Evolutionary conservation across 2,888 invertebrate species (phyloP).

Genomic region (Octodonta nipae): DNA sequence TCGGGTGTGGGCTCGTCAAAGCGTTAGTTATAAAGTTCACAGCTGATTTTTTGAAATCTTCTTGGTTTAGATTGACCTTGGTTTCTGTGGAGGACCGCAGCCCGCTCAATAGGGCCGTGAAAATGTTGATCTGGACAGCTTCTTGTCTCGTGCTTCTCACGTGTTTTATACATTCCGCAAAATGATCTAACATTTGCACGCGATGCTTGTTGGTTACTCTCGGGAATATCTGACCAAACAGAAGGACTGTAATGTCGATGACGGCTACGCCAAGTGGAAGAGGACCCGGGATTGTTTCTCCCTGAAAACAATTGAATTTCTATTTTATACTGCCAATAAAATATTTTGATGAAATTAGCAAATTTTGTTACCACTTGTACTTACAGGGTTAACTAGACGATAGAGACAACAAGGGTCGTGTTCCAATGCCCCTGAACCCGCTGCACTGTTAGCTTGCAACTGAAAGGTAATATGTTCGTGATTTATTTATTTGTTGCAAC

Average conservation of each 20-base stretch:
- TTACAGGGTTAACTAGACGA: conserved; percentile 47
- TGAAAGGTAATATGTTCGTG: conserved; percentile 32
- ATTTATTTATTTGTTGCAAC: too few species aligned
- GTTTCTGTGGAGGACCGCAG: conserved; percentile 73
- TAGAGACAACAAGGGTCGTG: conserved; percentile 91
- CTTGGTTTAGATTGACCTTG: conserved; percentile 74
- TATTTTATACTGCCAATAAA: neutral
- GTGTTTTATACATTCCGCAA: conserved; percentile 84
- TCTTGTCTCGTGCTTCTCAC: conserved; percentile 87
- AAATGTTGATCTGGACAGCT: conserved; percentile 91
- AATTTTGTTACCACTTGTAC: conserved; percentile 2
- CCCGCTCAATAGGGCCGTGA: conserved; percentile 82
- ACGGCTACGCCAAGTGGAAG: conserved; percentile 91
- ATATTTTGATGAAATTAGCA: neutral
- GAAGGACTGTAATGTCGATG: conserved; percentile 81
- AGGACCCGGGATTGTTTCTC: conserved; percentile 56
- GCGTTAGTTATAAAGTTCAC: conserved; percentile 67
- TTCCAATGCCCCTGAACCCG: conserved; percentile 90
- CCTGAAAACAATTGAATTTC: conserved; percentile 27
- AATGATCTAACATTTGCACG: conserved; percentile 94
- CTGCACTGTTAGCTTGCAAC: conserved; percentile 88
- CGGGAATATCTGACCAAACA: conserved; percentile 91
- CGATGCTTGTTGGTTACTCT: conserved; percentile 91
- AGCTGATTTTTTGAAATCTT: conserved; percentile 76
- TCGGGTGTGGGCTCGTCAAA: conserved; percentile 58